A percentile compares a stretch with the other conserved stretches of the same genome.
Conservation (phyloP, 2,797 vertebrate species). For the Pantherophis alleghaniensis region DNA sequence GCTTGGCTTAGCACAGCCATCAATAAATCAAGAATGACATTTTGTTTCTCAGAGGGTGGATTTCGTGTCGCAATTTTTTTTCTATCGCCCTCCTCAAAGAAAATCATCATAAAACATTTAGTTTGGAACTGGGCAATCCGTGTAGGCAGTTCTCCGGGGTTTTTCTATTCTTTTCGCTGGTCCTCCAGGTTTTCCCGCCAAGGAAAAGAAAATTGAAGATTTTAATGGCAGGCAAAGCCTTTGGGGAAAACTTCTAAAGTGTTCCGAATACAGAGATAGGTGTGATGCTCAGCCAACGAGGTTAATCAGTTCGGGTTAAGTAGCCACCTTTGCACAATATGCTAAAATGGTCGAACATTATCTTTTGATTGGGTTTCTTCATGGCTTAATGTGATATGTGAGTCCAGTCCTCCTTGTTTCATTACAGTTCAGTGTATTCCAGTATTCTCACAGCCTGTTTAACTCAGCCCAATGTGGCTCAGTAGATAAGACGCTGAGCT, state of each 20-base stretch:
- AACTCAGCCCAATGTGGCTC: background rate
- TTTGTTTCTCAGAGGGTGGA: slow-evolving; percentile 12
- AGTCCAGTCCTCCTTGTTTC: background rate
- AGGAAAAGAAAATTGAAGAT: slow-evolving; percentile 31
- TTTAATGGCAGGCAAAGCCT: background rate
- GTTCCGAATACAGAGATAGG: background rate
- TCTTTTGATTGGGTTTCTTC: background rate
- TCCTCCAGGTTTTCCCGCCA: slow-evolving; percentile 33
- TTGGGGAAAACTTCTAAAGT: slow-evolving; percentile 1
- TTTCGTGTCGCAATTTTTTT: background rate
- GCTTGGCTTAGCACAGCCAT: slow-evolving; percentile 17
- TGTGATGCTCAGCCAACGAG: background rate
- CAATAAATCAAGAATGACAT: slow-evolving; percentile 46
- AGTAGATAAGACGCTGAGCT: too few species aligned
- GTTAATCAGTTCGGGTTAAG: background rate
- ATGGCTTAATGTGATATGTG: background rate
- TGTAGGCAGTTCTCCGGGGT: background rate
- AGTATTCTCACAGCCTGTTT: background rate
- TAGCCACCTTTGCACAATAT: background rate
- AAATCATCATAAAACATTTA: slow-evolving; percentile 40
- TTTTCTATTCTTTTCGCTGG: background rate
- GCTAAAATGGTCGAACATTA: background rate
- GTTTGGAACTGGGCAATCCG: slow-evolving; percentile 24
- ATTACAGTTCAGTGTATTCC: background rate
- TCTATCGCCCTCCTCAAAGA: background rate